Conservation (phyloP, 1,140 invertebrate genomes). For the Parasteatoda tepidariorum region DNA sequence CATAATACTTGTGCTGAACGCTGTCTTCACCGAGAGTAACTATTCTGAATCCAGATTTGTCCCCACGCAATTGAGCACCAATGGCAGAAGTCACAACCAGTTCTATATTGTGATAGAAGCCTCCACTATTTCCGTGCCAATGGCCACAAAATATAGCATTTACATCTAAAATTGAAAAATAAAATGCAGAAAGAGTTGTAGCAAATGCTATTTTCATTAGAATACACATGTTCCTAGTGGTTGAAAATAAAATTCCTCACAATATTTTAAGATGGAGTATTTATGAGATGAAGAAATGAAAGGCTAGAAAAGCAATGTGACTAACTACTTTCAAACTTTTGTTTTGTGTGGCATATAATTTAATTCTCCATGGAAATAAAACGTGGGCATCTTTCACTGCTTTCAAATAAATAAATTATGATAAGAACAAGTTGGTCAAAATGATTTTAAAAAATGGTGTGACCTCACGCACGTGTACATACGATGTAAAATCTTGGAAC, state of each 20-base stretch:
- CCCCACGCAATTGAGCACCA: constrained; percentile 69
- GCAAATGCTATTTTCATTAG: neutral
- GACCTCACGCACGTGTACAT: no score
- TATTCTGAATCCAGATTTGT: constrained; percentile 70
- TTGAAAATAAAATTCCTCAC: neutral
- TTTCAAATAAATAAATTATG: no score
- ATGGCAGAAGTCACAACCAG: constrained; percentile 72
- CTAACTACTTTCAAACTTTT: no score
- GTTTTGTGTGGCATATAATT: no score
- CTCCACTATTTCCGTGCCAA: constrained; percentile 73
- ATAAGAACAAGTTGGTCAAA: no score
- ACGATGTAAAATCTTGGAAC: no score
- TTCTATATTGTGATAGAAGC: constrained; percentile 70
- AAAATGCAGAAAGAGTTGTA: neutral
- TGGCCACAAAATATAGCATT: constrained; percentile 73
- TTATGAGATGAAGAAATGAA: no score
- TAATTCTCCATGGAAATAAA: no score
- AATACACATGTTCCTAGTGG: neutral
- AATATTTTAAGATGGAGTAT: no score
- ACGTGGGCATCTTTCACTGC: no score
- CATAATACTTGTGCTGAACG: constrained; percentile 68
- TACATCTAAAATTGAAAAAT: constrained; percentile 68
- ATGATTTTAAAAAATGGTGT: no score
- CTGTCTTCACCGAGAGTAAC: constrained; percentile 68
- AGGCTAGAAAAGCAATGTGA: no score